These are phyloP conservation scores for Aphidius colemani DNA, from an alignment of 2,888 invertebrate genomes.

Conservation along the genomic window DNA sequence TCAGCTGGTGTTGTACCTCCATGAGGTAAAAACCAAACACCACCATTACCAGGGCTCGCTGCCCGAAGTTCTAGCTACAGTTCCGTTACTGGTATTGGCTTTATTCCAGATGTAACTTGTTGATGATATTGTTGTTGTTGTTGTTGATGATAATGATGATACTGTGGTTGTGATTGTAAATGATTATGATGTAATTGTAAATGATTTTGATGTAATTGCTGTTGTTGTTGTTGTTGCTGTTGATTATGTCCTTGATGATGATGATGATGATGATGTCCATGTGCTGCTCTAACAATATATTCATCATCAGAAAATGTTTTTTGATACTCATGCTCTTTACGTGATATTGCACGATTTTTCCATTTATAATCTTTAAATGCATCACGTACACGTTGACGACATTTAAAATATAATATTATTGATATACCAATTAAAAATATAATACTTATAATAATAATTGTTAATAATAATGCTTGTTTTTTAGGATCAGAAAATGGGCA, in stretches of 20 bases:
- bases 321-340: slow-evolving; percentile 87
- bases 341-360: slow-evolving; percentile 73
- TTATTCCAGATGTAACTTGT: slow-evolving; percentile 57
- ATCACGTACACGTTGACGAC: slow-evolving; percentile 79
- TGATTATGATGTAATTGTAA: slow-evolving; percentile 59
- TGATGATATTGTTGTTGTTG: slow-evolving; percentile 52
- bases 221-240: slow-evolving; percentile 55
- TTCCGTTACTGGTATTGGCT: slow-evolving; percentile 87
- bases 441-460: slow-evolving; percentile 75
- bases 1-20: slow-evolving; percentile 69
- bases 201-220: slow-evolving; percentile 44
- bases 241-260: slow-evolving; percentile 50
- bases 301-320: slow-evolving; percentile 89
- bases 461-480: slow-evolving; percentile 80
- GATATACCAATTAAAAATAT: slow-evolving; percentile 74
- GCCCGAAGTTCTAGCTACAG: slow-evolving; percentile 96
- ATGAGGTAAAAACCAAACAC: slow-evolving; percentile 75
- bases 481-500: slow-evolving; percentile 80
- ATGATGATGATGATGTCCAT: slow-evolving; percentile 63
- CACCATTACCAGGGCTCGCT: slow-evolving; percentile 70
- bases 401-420: slow-evolving; percentile 74
- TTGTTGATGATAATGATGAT: slow-evolving; percentile 55
- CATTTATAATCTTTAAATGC: slow-evolving; percentile 82
- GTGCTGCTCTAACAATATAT: slow-evolving; percentile 74
- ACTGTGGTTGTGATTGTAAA: slow-evolving; percentile 59